Conservation (phyloP, 2,888 invertebrate species). For the Euzetes globulus region DNA sequence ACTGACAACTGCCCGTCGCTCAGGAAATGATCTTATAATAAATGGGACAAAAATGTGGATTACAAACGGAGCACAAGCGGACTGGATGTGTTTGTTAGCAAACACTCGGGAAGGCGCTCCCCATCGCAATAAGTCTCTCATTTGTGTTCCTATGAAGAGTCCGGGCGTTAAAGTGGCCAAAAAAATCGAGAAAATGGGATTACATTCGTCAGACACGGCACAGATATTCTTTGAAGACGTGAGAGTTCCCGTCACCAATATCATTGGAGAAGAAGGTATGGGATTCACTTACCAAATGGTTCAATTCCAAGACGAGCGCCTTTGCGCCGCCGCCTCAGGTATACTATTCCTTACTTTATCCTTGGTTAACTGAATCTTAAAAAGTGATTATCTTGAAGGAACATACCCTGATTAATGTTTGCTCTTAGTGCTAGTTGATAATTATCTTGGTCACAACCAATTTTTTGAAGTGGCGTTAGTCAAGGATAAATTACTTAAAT, state of each 20-base stretch:
- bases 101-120: slow-evolving; percentile 50
- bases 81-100: slow-evolving; percentile 55
- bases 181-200: slow-evolving; percentile 51
- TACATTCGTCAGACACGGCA: slow-evolving; percentile 53
- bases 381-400: too few relatives aligned
- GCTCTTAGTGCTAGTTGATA: too few relatives aligned
- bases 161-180: slow-evolving; percentile 45
- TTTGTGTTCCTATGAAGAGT: slow-evolving; percentile 52
- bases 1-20: slow-evolving; percentile 50
- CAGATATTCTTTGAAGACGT: slow-evolving; percentile 54
- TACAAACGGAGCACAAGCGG: slow-evolving; percentile 54
- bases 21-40: slow-evolving; percentile 51
- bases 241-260: slow-evolving; percentile 50
- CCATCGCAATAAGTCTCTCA: slow-evolving; percentile 53
- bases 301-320: slow-evolving; percentile 54
- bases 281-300: slow-evolving; percentile 55
- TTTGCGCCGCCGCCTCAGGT: slow-evolving; percentile 48
- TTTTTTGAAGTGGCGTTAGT: too few relatives aligned
- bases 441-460: too few relatives aligned
- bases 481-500: too few relatives aligned
- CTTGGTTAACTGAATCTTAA: not conserved
- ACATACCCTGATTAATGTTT: too few relatives aligned
- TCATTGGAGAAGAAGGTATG: slow-evolving; percentile 53
- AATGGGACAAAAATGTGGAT: slow-evolving; percentile 57
- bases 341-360: slow-evolving; percentile 5